Conservation (phyloP, 1,140 invertebrate genomes). For the Eueides isabella region DNA sequence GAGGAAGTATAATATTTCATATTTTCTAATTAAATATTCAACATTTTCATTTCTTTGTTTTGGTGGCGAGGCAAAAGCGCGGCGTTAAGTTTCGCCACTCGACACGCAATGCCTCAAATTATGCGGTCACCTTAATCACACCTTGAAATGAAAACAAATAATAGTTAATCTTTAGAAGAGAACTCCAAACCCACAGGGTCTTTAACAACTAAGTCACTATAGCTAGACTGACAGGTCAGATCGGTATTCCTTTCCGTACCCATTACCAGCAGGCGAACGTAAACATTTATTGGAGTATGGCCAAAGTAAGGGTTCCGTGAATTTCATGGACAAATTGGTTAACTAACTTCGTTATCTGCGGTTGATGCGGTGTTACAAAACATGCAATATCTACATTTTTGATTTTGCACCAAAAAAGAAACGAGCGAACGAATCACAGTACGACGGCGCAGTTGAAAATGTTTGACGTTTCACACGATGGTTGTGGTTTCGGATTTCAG, state of each 20-base stretch:
- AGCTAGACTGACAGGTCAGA: not conserved
- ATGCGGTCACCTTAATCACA: no score
- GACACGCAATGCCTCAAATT: no score
- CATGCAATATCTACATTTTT: constrained; percentile 24
- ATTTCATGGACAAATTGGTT: not conserved
- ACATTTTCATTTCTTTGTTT: no score
- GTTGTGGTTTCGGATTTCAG: not conserved
- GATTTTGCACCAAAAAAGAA: constrained; percentile 8
- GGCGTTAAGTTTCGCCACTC: no score
- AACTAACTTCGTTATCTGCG: constrained; percentile 29
- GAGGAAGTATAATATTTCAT: no score
- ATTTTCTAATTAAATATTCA: no score
- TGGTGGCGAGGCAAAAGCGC: no score
- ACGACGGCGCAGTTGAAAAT: not conserved
- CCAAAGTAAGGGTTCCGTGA: not conserved
- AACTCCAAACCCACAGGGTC: no score
- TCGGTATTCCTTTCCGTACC: not conserved
- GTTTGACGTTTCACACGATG: not conserved
- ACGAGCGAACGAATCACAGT: not conserved
- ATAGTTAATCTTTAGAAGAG: no score
- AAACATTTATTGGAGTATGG: no score
- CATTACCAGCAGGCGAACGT: not conserved
- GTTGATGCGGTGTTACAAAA: constrained; percentile 14
- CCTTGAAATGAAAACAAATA: no score
- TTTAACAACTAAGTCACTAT: not conserved